Evolutionary conservation across 2,113 vertebrate species (phyloP), one percentile per base, ranked within the genome.

Genomic region (Taxidea taxus): DNA sequence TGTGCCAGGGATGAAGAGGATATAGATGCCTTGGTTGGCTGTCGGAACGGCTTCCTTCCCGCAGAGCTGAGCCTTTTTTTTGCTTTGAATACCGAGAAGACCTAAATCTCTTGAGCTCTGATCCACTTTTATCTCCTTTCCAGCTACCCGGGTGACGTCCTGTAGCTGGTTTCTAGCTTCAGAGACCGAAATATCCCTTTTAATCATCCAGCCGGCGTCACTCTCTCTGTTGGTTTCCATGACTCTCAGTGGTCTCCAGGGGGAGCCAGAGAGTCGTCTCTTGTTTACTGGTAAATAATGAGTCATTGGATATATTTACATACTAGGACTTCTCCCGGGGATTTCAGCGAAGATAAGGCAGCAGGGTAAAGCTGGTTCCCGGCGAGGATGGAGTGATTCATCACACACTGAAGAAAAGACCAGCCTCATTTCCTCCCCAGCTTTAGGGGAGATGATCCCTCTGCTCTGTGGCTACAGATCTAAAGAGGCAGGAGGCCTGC

Each of bases 401-500:
- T 47, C 77, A 78, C 72, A 49, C 16, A 2, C 82, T 93, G 85
- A 47, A 81, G 34, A 95, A 37, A 68, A 82, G 14, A 91, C 29
- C 77, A 83, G 62, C 77, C 81, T 96, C 87, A 27, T 82, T 96
- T 97, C 94, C 93, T 95, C 89, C 88, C 56, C 94, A 91, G 68
- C 89, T 90, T 56, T 9, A 80, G 66, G 77, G 44, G 77, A 85
- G 60, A 51, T 2, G 72, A 27, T 60, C 7, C 2, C n/a, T 91
- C 44, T 27, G 21, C 23, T 83, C 27, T 34, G 51, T 3, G 56
- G 72, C n/a, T 7, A 8, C 60, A 16, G 21, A 31, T 91, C 60
- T 89, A 37, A 21, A 11, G 42, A 64, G 83, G 87, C 72, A 31
- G 94, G 72, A 29, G 49, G 49, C 42, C 12, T 23, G 39, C 34